A percentile compares a stretch with the other conserved stretches of the same genome.
Conservation (phyloP, 2,113 vertebrate species). For the Perccottus glenii region DNA sequence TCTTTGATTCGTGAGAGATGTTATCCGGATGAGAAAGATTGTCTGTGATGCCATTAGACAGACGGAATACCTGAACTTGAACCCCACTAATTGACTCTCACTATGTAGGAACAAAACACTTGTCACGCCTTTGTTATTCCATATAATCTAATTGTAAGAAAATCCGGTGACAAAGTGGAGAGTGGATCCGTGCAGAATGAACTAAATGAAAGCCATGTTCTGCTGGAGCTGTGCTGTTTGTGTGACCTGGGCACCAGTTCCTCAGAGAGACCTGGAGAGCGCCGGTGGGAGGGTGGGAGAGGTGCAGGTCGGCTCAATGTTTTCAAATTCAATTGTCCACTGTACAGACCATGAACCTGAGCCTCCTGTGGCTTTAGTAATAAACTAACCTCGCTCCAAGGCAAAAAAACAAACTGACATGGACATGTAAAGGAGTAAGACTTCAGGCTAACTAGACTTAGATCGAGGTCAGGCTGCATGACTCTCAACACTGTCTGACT, state of each 20-base stretch:
- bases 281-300: conserved; percentile 46
- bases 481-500: no score
- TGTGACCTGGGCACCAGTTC: conserved; percentile 54
- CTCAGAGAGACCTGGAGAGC: conserved; percentile 26
- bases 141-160: conserved; percentile 65
- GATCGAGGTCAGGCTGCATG: background rate
- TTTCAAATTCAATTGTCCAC: conserved; percentile 71
- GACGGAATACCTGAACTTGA: conserved; percentile 40
- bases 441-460: background rate
- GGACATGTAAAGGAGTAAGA: conserved; percentile 20
- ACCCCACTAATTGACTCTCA: conserved; percentile 41
- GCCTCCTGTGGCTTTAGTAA: conserved; percentile 62
- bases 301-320: conserved; percentile 43
- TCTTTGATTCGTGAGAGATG: background rate
- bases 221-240: conserved; percentile 42
- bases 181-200: conserved; percentile 17
- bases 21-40: background rate
- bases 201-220: conserved; percentile 25
- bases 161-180: conserved; percentile 51
- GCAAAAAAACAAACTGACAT: conserved; percentile 25
- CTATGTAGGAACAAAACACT: conserved; percentile 65
- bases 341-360: conserved; percentile 37
- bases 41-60: conserved; percentile 22
- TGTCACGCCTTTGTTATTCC: conserved; percentile 64
- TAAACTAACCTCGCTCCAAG: conserved; percentile 52